Base-by-base conservation (phyloP, 2,113 vertebrate species). In the Otis tarda region DNA sequence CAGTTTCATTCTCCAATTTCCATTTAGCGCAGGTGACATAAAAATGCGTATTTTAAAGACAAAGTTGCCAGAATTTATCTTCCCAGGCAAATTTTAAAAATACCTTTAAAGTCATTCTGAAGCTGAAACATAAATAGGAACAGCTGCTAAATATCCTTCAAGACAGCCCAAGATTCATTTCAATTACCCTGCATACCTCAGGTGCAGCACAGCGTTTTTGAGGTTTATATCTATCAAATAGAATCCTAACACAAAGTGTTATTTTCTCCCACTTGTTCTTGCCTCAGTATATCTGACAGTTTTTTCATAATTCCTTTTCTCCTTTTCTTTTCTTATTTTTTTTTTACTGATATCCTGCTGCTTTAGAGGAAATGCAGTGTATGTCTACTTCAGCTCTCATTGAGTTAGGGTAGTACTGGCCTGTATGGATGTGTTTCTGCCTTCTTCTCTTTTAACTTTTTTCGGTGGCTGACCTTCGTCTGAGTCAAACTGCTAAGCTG, bases 111-210 rank as follows among this genome's bases (percentile, higher is more conserved):
- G 94, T 84, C 88, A 94, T 96, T 96, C 88, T 83, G 78, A 97
- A 96, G 94, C 90, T 96, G 59, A 96, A 96, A 97, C 82, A 97
- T 97, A 97, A 97, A 97, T 89, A 98, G 89, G 84, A 97, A 95
- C 97, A 98, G 96, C 95, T 98, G 98, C 87, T 97, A 95, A 98
- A 97, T 96, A 85, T 96, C 96, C 96, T 96, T 83, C 49, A 79
- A 95, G 96, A 81, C 80, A 97, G 69, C 87, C 85, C 91, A 69
- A 96, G 86, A 97, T 95, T 97, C 94, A 95, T 97, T 97, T 96
- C 97, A 96, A 94, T 98, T 97, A 97, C 60, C 56, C 78, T 57
- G 85, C 90, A 92, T 94, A 95, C 92, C 96, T 97, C 91, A 97
- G 97, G 95, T 97, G 91, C 89, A 95, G 82, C 91, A 82, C 65